These are phyloP conservation scores for Acrobasis repandana DNA, from an alignment of 2,888 invertebrate genomes.

Conservation along the genomic window DNA sequence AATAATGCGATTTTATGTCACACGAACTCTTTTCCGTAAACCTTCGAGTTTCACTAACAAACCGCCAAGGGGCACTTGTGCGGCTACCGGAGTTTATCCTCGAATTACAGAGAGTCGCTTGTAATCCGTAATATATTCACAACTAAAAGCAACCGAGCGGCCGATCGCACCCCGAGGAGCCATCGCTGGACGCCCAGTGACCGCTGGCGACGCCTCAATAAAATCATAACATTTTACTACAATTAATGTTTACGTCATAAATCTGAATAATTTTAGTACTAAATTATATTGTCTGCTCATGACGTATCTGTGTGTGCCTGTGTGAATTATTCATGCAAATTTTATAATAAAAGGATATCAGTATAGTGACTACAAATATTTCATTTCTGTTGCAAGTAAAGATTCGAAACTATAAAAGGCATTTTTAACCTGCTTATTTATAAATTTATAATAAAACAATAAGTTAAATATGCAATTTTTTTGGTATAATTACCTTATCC, in stretches of 20 bases:
- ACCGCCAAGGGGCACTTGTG: conserved; percentile 53
- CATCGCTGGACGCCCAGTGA: conserved; percentile 65
- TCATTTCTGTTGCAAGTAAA: no score
- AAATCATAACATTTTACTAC: conserved; percentile 46
- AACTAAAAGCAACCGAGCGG: conserved; percentile 72
- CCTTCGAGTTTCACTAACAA: conserved; percentile 31
- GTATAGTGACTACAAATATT: no score
- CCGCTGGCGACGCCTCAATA: conserved; percentile 41
- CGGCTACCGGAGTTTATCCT: conserved; percentile 65
- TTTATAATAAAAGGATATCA: no score
- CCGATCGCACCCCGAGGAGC: conserved; percentile 62
- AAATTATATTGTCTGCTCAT: no score
- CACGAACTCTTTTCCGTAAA: neutral
- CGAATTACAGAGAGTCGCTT: conserved; percentile 58
- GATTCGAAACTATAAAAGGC: no score
- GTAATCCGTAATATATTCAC: conserved; percentile 77
- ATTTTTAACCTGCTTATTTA: no score
- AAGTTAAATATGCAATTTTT: no score
- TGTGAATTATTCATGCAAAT: no score
- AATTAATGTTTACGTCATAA: conserved; percentile 16
- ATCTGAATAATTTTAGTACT: neutral
- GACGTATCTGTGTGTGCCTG: no score
- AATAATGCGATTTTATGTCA: neutral
- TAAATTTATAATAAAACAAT: no score
- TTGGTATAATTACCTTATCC: no score